Conservation (phyloP, 2,113 vertebrate genomes). For the Antigone vipio region DNA sequence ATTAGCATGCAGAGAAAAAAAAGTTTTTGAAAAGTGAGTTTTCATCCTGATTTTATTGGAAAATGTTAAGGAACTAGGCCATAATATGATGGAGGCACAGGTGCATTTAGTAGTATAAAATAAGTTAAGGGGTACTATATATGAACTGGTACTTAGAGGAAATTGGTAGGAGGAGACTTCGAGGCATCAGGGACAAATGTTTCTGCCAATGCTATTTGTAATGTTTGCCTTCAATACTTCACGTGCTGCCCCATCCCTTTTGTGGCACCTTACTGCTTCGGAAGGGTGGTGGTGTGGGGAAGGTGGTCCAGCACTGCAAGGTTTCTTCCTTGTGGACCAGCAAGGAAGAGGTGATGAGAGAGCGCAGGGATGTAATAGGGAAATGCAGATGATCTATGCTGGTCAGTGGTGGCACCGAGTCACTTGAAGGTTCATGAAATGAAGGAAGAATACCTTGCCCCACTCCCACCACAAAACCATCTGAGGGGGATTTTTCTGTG, state of each 20-base stretch:
- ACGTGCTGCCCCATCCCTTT: not conserved
- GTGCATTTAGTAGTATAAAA: not conserved
- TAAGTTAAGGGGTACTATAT: not conserved
- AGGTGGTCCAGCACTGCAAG: too few relatives aligned
- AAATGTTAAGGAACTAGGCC: not conserved
- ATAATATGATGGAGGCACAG: not conserved
- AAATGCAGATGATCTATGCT: not conserved
- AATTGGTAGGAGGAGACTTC: not conserved
- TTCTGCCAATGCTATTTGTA: not conserved
- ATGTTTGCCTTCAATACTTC: not conserved
- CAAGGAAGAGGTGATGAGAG: not conserved
- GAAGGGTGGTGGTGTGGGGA: rapidly evolving
- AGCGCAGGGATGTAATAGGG: not conserved
- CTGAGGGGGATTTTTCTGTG: not conserved
- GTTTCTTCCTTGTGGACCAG: not conserved
- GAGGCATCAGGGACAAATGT: not conserved
- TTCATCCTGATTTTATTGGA: not conserved
- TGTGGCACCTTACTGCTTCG: not conserved
- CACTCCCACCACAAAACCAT: not conserved
- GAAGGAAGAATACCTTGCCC: not conserved
- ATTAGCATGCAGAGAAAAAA: not conserved
- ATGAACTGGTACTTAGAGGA: not conserved
- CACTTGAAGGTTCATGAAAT: not conserved
- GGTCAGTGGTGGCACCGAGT: not conserved
- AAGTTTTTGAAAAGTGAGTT: not conserved